Percentiles rank a stretch among this genome's conserved stretches.
Evolutionary conservation across 2,888 invertebrate species (phyloP).

Genomic region (Schrankia costaestrigalis): DNA sequence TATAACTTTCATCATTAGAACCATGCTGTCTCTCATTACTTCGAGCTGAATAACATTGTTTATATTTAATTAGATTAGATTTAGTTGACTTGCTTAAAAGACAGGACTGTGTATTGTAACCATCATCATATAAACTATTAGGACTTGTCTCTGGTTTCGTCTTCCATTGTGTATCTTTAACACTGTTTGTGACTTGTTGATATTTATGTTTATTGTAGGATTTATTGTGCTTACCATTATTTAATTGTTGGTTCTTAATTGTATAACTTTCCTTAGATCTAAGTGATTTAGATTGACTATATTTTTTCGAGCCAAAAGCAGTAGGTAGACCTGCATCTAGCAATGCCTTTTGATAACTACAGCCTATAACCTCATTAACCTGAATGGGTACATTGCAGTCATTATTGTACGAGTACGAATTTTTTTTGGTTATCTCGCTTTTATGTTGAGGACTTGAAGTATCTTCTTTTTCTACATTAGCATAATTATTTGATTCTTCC

Average conservation of each 20-base stretch:
- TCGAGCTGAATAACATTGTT: too few relatives aligned
- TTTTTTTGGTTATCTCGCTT: background rate
- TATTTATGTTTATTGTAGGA: too few relatives aligned
- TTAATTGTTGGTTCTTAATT: background rate
- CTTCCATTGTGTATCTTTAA: background rate
- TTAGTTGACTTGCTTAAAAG: slow-evolving; percentile 5
- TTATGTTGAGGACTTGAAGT: background rate
- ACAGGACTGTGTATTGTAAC: slow-evolving; percentile 14
- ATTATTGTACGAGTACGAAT: too few relatives aligned
- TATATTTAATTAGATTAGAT: background rate
- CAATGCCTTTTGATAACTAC: slow-evolving; percentile 25
- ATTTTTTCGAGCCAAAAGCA: slow-evolving; percentile 39
- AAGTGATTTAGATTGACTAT: slow-evolving; percentile 3
- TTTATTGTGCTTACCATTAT: too few relatives aligned
- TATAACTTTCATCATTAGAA: background rate
- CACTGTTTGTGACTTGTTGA: slow-evolving; percentile 1
- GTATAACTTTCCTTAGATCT: slow-evolving; percentile 1
- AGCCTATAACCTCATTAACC: too few relatives aligned
- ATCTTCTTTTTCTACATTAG: background rate
- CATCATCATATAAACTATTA: slow-evolving; percentile 7
- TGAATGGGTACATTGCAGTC: too few relatives aligned
- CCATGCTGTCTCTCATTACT: background rate
- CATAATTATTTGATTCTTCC: background rate
- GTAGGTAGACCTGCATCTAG: slow-evolving; percentile 41
- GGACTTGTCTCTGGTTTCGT: slow-evolving; percentile 4